These are phyloP conservation scores for Telmatochromis bifrenatus DNA, from an alignment of 2,113 vertebrate species.

Conservation along the genomic window DNA sequence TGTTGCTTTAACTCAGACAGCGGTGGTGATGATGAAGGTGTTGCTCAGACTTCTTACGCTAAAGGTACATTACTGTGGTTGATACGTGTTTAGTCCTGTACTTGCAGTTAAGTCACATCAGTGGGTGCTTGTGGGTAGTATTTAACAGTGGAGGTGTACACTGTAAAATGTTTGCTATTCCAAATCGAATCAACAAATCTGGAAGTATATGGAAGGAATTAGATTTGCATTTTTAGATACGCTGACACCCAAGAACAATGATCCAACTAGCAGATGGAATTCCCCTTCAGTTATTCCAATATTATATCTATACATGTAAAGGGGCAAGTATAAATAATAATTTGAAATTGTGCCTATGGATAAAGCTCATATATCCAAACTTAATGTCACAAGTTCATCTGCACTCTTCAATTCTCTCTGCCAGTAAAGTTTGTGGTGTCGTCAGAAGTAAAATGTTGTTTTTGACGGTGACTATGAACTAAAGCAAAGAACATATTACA, in stretches of 20 bases:
- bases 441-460: neutral
- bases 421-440: neutral
- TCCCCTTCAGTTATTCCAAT: neutral
- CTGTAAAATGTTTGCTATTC: neutral
- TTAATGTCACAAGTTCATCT: neutral
- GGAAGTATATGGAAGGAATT: neutral
- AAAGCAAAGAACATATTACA: neutral
- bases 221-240: neutral
- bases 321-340: neutral
- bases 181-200: neutral
- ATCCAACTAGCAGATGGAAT: neutral
- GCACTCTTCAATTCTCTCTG: neutral
- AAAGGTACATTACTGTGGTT: slow-evolving; percentile 9
- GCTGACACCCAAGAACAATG: neutral
- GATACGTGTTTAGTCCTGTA: neutral
- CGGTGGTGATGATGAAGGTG: slow-evolving; percentile 4
- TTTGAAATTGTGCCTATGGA: neutral
- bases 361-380: neutral
- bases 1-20: slow-evolving; percentile 42
- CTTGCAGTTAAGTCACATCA: neutral
- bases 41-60: neutral
- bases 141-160: neutral
- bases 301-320: neutral
- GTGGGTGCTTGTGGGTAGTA: neutral
- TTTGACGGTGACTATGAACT: neutral